Evolutionary conservation across 2,888 invertebrate genomes (phyloP).

Genomic region (Andrena camellia): DNA sequence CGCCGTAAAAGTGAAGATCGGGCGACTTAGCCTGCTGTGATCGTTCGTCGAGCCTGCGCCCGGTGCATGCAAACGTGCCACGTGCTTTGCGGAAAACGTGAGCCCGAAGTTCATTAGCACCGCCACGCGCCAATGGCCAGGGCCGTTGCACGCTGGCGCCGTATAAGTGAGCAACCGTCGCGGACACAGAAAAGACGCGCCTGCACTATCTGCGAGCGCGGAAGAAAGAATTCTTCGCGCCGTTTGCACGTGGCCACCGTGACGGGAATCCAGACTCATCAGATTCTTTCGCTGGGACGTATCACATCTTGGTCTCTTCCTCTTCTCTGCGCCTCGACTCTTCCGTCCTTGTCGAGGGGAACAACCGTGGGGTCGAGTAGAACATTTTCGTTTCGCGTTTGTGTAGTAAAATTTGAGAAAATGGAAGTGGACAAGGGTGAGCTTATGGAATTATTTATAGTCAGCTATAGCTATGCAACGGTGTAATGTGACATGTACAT

Average conservation of each 20-base stretch:
- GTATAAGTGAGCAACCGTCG: conserved; percentile 11
- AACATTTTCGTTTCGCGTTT: neutral
- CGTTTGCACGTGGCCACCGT: conserved; percentile 26
- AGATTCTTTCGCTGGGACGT: conserved; percentile 54
- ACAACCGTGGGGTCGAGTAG: neutral
- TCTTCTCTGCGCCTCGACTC: neutral
- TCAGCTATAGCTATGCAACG: no score
- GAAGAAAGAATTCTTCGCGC: conserved; percentile 54
- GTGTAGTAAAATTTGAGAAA: neutral
- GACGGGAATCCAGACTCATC: conserved; percentile 47
- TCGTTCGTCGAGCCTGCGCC: neutral
- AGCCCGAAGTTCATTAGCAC: conserved; percentile 74
- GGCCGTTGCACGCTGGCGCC: conserved; percentile 64
- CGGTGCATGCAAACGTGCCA: conserved; percentile 43
- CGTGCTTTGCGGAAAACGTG: conserved; percentile 66
- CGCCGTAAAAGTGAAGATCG: no score
- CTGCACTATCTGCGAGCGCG: conserved; percentile 4
- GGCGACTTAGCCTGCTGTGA: conserved; percentile 2
- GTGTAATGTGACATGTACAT: no score
- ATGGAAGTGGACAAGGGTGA: no score
- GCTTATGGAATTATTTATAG: no score
- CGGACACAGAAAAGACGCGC: conserved; percentile 13
- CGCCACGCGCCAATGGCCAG: conserved; percentile 70
- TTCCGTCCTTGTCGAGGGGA: neutral
- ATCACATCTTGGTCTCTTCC: conserved; percentile 15